A percentile compares a stretch with the other conserved stretches of the same genome.
Conservation (phyloP, 2,888 invertebrate species). For the Tortrix viridana region DNA sequence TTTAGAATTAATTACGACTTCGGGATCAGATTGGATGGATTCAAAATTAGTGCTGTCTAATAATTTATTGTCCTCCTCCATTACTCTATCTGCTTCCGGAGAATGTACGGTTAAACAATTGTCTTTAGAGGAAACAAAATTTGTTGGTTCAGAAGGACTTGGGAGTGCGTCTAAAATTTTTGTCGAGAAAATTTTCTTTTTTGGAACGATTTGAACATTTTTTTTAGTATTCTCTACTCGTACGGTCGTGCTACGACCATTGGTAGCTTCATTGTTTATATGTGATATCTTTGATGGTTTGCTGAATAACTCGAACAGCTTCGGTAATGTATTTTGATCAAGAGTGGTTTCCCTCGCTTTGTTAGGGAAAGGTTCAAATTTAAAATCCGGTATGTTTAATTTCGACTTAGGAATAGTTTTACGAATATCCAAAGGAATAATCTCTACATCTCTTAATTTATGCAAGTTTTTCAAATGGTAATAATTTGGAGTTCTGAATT, state of each 20-base stretch:
- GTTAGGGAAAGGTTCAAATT: slow-evolving; percentile 11
- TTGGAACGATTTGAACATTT: slow-evolving; percentile 21
- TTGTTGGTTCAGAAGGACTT: slow-evolving; percentile 40
- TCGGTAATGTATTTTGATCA: slow-evolving; percentile 9
- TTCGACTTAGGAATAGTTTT: slow-evolving; percentile 31
- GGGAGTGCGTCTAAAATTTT: slow-evolving; percentile 45
- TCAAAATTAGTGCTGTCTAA: slow-evolving; percentile 13
- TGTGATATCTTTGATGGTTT: slow-evolving; percentile 15
- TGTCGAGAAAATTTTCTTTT: slow-evolving; percentile 28
- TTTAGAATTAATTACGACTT: neutral
- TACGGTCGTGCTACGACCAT: neutral
- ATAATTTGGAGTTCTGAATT: slow-evolving; percentile 35
- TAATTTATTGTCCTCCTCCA: neutral
- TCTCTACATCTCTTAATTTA: slow-evolving; percentile 60
- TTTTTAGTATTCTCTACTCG: slow-evolving; percentile 1
- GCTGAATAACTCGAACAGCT: slow-evolving; percentile 5
- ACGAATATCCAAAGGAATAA: slow-evolving; percentile 44
- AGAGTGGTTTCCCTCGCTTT: neutral
- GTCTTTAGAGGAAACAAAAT: neutral
- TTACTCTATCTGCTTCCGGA: neutral
- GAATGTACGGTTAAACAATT: slow-evolving; percentile 20
- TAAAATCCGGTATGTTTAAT: slow-evolving; percentile 30
- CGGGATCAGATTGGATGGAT: neutral
- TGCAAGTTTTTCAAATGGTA: slow-evolving; percentile 50
- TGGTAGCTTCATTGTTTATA: neutral